A percentile compares a stretch with the other conserved stretches of the same genome.
Conservation (phyloP, 2,797 vertebrate species). For the Mionectes olivaceus region DNA sequence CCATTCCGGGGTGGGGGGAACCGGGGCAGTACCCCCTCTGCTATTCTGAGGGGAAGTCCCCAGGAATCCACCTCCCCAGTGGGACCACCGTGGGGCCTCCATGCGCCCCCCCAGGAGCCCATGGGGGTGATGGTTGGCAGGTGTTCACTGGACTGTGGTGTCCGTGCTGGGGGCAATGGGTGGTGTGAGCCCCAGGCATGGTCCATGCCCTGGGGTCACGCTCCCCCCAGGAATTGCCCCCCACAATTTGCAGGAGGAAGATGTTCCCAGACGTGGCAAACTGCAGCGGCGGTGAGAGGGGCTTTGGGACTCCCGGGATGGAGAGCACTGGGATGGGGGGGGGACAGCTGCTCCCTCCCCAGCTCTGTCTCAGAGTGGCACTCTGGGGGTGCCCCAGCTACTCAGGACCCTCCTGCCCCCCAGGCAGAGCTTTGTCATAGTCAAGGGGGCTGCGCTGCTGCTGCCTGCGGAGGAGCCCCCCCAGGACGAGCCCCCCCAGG, state of each 20-base stretch:
- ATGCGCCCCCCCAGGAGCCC: fast-evolving
- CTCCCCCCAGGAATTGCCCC: neutral
- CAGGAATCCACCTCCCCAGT: neutral
- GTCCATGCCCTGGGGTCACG: neutral
- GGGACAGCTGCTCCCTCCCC: neutral
- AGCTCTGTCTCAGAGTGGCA: fast-evolving
- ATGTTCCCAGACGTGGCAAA: conserved; percentile 20
- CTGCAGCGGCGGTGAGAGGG: conserved; percentile 77
- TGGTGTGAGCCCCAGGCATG: no score
- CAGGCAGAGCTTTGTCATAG: conserved; percentile 94
- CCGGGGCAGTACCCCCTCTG: fast-evolving
- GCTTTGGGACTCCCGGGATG: fast-evolving
- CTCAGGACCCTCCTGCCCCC: neutral
- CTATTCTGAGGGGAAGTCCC: fast-evolving
- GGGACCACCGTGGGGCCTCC: neutral
- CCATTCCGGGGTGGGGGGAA: neutral
- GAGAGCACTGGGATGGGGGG: neutral
- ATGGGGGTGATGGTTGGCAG: no score
- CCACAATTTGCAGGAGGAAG: conserved; percentile 61
- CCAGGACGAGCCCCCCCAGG: neutral
- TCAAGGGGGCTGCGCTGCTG: conserved; percentile 89
- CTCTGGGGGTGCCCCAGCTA: neutral
- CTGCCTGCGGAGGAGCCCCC: conserved; percentile 80
- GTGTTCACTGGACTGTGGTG: neutral
- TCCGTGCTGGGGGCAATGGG: neutral